Conservation (phyloP, 2,113 vertebrate genomes). For the Colinus virginianus region DNA sequence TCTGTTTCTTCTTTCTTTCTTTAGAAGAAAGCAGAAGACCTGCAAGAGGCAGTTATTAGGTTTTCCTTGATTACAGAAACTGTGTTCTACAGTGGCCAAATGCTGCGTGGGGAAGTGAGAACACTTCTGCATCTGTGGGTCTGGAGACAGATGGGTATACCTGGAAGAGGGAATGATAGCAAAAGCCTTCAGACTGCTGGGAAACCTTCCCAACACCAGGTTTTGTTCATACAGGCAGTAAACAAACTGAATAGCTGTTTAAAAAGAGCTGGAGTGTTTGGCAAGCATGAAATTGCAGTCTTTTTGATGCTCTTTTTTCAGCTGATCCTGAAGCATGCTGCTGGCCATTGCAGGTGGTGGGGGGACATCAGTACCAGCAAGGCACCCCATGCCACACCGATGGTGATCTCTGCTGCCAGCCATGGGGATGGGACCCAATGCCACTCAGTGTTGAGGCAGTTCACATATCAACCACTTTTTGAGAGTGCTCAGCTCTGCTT, state of each 20-base stretch:
- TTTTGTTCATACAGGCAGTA: background rate
- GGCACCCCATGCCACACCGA: background rate
- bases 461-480: constrained; percentile 26
- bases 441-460: constrained; percentile 21
- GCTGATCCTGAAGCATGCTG: background rate
- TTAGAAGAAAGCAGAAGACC: background rate
- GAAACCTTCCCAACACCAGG: background rate
- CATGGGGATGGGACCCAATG: accelerated
- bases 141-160: background rate
- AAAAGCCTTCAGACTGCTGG: background rate
- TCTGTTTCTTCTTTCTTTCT: background rate
- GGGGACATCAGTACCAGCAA: background rate
- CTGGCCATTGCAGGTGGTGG: background rate
- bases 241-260: background rate
- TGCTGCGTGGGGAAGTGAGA: background rate
- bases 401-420: background rate
- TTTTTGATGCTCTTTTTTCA: background rate
- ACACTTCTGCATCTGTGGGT: background rate
- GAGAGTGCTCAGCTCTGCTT: background rate
- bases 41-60: background rate
- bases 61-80: background rate
- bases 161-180: background rate
- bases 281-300: background rate
- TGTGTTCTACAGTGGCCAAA: background rate
- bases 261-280: background rate